Base-by-base conservation (phyloP, 64 coral and sea anemone species). In the Montipora foliosa region DNA sequence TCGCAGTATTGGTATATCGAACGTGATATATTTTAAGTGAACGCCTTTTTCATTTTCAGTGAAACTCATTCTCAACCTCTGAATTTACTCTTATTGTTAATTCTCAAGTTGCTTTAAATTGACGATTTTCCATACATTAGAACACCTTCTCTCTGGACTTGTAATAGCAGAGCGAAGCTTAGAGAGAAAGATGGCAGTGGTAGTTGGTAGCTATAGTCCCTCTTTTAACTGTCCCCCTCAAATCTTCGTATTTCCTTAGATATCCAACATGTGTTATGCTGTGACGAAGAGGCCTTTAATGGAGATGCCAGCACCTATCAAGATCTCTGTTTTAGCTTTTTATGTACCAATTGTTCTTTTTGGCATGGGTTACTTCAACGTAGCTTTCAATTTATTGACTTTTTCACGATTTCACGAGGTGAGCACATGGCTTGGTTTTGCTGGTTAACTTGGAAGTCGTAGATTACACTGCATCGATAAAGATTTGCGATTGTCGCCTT, bases 341-440 rank as follows among this genome's bases (percentile, higher is more conserved):
- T 82, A 67, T 57, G 80, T 75, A 16, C 67, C 89, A 0, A 88
- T 97, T 85, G 67, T 93, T 62, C 73, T 92, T 10, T 61, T 80
- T 68, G 96, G 96, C 8, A 19, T 97, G 25, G 90, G 73, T 5
- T 97, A 97, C 48, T 95, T 75, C 3, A 75, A 75, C 69, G 75
- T 91, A 8, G 76, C 95, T 6, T 97, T 97, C 58, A 71, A 78
- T 68, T 67, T 97, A 58, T 76, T 97, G 37, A 91, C 77, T 9
- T 85, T 83, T 66, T 47, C 64, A 4, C 88, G 89, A 29, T 91
- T 91, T 19, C 79, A 97, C 52, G 67, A 64, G 82, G 95, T 97
- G 84, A 79, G 89, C 47, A 7, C 62, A 17, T 51, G 12, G 1
- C 25, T 8, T 22, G 14, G 10, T 82, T n/a, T 58, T 2, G 19